A percentile compares a stretch with the other conserved stretches of the same genome.
These are phyloP conservation scores for Charina bottae DNA, from an alignment of 2,113 vertebrate species.

Conservation along the genomic window DNA sequence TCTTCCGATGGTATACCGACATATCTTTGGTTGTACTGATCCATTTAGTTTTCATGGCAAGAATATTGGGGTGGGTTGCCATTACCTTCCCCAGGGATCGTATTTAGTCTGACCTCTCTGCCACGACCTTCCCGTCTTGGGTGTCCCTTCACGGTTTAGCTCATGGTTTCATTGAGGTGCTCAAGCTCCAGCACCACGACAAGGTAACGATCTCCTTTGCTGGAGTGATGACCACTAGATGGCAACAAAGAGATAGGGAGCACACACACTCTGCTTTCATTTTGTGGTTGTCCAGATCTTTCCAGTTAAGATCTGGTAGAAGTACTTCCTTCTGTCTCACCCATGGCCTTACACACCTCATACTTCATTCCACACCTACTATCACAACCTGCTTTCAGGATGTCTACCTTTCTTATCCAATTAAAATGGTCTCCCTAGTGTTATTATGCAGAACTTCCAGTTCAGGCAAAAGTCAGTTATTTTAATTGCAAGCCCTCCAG, in stretches of 20 bases:
- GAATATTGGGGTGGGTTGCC: no score
- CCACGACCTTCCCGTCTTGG: no score
- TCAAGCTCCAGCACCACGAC: no score
- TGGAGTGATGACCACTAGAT: not conserved
- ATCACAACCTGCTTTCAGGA: not conserved
- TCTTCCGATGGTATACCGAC: no score
- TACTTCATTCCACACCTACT: not conserved
- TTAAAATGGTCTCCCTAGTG: not conserved
- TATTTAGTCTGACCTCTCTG: no score
- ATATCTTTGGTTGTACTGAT: no score
- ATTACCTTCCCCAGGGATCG: no score
- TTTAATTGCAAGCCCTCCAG: not conserved
- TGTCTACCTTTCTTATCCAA: not conserved
- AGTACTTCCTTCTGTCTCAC: not conserved
- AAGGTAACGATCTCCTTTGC: no score
- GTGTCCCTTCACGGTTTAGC: no score
- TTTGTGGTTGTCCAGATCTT: not conserved
- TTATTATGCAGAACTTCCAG: not conserved
- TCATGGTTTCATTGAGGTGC: no score
- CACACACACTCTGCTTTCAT: not conserved
- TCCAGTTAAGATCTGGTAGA: not conserved
- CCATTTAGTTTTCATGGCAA: no score
- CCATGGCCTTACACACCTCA: not conserved
- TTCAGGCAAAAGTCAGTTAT: not conserved
- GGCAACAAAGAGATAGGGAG: not conserved